Base-by-base conservation (phyloP, 2,888 invertebrate species). In the Pegoplata infirma region DNA sequence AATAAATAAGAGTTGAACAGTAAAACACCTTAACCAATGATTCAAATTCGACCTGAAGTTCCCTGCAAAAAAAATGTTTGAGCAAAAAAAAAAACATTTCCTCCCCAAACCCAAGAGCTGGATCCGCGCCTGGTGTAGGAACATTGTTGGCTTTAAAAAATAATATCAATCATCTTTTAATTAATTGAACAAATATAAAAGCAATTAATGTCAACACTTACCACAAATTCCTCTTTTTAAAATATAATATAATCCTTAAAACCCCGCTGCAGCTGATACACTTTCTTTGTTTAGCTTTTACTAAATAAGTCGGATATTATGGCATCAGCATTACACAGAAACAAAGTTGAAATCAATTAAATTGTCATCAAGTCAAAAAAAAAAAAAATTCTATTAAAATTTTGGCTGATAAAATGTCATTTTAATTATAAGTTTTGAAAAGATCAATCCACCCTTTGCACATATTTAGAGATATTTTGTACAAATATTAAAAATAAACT, bases 341-440 rank as follows among this genome's bases (percentile, higher is more conserved):
- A 72, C 61, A 23, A 23, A 32, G 21, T 73, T 63, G 14, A 71
- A 36, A 80, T 74, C 76, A 74, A 80, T 80, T 80, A 80, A 80
- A 80, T 76, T 80, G 76, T 77, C 80, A 80, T 80, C 80, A 80
- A 74, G 46, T 63, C 12, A 8, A 28, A 68, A 51, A 46, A 51
- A 28, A 28, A 3, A 25, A 44, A 21, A 44, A 16, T 59, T 69
- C 4, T 40, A 1, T n/a, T n/a, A 40, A 21, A 56, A 56, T 3
- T 14, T 61, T 17, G 17, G 61, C 32, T 75, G 69, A 69, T 23
- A 64, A 69, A 79, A 79, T 79, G 74, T 56, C 71, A 61, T 75
- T 79, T 79, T 75, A 79, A 79, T 79, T 79, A 46, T 56, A 68
- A 68, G 1, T n/a, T 23, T 69, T 53, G 32, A 17, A 14, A n/a